Base-by-base conservation (phyloP, 2,113 vertebrate genomes). In the Monopterus albus region DNA sequence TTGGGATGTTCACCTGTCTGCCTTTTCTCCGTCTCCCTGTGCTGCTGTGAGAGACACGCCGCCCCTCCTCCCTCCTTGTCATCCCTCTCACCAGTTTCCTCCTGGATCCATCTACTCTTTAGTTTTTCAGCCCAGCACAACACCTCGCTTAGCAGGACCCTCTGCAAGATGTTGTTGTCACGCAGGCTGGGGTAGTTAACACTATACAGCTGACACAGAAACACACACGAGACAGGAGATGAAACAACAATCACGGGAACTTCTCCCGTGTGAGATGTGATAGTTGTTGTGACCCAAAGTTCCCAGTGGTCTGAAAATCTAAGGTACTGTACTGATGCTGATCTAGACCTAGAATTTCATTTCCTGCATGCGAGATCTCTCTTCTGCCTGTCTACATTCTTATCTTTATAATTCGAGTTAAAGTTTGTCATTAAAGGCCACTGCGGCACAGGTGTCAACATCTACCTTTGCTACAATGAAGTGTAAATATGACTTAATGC, bases 171-270 rank as follows among this genome's bases (percentile, higher is more conserved):
- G 79, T 95, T 96, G 83, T 94, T 94, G 72, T 99, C 95, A 64
- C 89, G 89, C 36, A 99, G 90, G 81, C 96, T 98, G 12, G 98
- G 98, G 68, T 97, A 99, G 51, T 92, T 92, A 39, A 93, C 82
- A 33, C 87, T 93, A 79, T 95, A 95, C 53, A 98, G 80, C 97
- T 98, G 81, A 67, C 1, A n/a, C 5, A 43, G 10, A 60, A 45
- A 58, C 12, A 39, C 13, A 64, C 36, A 20, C 6, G 14, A 35
- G 31, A 59, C 7, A 46, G 5, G n/a, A 53, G 2, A 51, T 43
- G 39, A 71, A 18, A 18, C 2, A 33, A 47, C 31, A 12, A 20
- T 23, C 6, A 49, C 5, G 46, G 26, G 60, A 43, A 29, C 12
- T 1, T 57, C n/a, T 2, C 7, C n/a, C 11, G 20, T 46, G 21